Evolutionary conservation across 2,797 vertebrate species (phyloP), one percentile per base, ranked within the genome.

Genomic region (Hypotaenidia okinawae): DNA sequence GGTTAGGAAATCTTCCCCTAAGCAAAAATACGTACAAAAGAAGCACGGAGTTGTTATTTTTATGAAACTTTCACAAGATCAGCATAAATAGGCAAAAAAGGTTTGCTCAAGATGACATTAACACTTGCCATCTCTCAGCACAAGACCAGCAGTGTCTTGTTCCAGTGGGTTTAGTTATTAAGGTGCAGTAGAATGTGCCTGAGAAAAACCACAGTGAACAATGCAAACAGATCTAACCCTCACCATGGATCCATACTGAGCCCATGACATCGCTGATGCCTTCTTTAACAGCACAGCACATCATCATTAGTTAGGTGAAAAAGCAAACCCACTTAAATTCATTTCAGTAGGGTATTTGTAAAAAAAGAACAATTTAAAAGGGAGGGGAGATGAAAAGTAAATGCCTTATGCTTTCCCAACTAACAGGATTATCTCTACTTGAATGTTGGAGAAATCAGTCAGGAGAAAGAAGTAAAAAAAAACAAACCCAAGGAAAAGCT

Each of bases 201-300:
- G 5, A 86, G 57, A 64, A 86, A 45, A 51, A 8, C 23, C 25
- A 25, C 1, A 0, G 51, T 27, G 43, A 68, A 24, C 4, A 32
- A 16, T 59, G 30, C 12, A 78, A 41, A 64, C 2, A 8, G 30
- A 41, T 59, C 45, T 1, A 3, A 10, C 55, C 66, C 49, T 85
- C 23, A 17, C 33, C 6, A 0, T 0, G 10, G 13, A 7, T 2
- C 1, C 24, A 15, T 54, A 4, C 28, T 2, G 9, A 68, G 32
- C 22, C 33, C 33, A 47, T 35, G 33, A 51, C 43, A 41, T 6
- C 75, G 47, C 10, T 8, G 0, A 30, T 4, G 1, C 9, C 68
- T 49, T 70, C 35, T 18, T 32, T 24, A 84, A n/a, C 7, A 32
- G 35, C 69, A 43, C 2, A 3, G 5, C 24, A 66, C 19, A 49